Percentiles rank a stretch among this genome's conserved stretches.
phyloP scores from a whole-genome alignment of 2,113 vertebrate species.

The Cercocebus atys region DNA sequence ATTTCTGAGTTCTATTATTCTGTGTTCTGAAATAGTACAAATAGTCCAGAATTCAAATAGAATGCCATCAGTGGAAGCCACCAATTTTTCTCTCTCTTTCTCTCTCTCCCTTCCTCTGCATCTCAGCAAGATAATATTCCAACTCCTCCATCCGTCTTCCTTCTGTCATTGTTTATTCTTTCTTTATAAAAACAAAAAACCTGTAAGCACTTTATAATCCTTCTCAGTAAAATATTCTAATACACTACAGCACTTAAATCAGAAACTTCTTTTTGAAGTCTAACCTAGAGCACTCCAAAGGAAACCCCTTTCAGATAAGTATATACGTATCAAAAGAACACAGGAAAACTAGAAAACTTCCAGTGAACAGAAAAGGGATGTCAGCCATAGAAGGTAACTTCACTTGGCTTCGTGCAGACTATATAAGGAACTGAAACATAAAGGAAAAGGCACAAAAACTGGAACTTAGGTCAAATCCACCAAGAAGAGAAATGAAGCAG shows the following conservation, averaged over 20 bases:
- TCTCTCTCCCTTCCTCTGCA: neutral
- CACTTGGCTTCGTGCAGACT: neutral
- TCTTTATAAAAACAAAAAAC: neutral
- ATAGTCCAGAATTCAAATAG: neutral
- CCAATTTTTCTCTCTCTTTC: neutral
- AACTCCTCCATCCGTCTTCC: neutral
- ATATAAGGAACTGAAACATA: slow-evolving; percentile 53
- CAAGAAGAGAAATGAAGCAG: neutral
- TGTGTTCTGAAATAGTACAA: neutral
- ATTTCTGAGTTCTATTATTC: slow-evolving; percentile 15
- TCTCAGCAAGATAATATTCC: neutral
- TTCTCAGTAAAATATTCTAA: neutral
- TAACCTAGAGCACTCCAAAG: neutral
- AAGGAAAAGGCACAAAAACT: slow-evolving; percentile 29
- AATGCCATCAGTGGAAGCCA: neutral
- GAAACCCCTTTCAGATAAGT: neutral
- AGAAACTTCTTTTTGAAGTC: neutral
- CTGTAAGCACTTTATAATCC: neutral
- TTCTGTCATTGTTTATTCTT: neutral
- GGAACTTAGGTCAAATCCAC: slow-evolving; percentile 32
- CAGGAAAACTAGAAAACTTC: neutral
- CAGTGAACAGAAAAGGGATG: neutral
- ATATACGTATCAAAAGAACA: neutral
- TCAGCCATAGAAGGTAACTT: slow-evolving; percentile 8
- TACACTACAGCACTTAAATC: neutral